Conservation (phyloP, 2,888 invertebrate genomes). For the Microdon myrmicae region DNA sequence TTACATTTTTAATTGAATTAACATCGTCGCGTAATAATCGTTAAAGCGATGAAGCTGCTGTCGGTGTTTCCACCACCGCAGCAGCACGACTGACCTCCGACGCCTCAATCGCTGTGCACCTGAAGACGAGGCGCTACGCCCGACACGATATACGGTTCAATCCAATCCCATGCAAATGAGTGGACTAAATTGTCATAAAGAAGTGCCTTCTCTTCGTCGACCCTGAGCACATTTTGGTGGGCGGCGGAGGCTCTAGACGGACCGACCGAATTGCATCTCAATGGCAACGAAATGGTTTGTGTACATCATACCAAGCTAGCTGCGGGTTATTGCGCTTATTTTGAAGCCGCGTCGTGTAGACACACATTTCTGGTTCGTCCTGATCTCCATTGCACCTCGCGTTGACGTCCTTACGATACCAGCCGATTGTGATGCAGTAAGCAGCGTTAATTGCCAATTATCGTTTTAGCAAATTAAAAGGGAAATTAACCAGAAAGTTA, state of each 20-base stretch:
- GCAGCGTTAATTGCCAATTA: conserved; percentile 52
- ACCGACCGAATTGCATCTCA: no score
- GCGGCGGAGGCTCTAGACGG: no score
- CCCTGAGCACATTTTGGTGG: conserved; percentile 24
- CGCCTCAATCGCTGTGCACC: conserved; percentile 6
- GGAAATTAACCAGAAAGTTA: conserved; percentile 49
- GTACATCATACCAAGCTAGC: conserved; percentile 7
- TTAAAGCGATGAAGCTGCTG: conserved; percentile 26
- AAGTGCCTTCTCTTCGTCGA: conserved; percentile 41
- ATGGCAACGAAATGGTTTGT: conserved; percentile 34
- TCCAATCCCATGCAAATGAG: conserved; percentile 37
- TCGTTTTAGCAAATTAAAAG: conserved; percentile 50
- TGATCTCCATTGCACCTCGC: neutral
- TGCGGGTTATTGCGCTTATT: neutral
- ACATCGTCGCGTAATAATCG: conserved; percentile 45
- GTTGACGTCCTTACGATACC: conserved; percentile 1
- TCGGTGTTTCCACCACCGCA: conserved; percentile 1
- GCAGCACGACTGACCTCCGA: conserved; percentile 5
- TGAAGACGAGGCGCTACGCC: conserved; percentile 4
- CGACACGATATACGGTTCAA: conserved; percentile 2
- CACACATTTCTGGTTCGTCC: neutral
- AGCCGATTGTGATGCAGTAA: conserved; percentile 11
- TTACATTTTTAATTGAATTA: conserved; percentile 50
- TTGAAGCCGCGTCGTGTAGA: conserved; percentile 10
- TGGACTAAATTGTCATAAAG: conserved; percentile 41